Base-by-base conservation (phyloP, 2,113 vertebrate genomes). In the Gavialis gangeticus region DNA sequence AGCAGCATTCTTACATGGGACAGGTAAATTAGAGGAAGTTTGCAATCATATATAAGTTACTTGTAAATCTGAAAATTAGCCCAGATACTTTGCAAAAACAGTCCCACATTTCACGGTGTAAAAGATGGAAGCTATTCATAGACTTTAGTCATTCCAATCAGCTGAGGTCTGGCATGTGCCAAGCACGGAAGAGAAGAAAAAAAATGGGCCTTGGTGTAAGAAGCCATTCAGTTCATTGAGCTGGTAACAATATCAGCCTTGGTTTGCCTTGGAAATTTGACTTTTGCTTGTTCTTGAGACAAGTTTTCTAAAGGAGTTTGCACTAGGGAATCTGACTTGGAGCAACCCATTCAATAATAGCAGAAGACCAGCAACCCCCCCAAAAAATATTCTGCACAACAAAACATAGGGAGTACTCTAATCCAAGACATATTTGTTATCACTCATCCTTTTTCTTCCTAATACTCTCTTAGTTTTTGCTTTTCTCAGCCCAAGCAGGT, bases 1-100 rank as follows among this genome's bases (percentile, higher is more conserved):
- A 84, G 19, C 3, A 3, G 4, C 0, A 9, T 24, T 46, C 67
- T 3, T 75, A 79, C 66, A 71, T 3, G 0, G 0, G 0, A 66
- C 4, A 19, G 89, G 34, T 86, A 18, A 84, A 80, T 21, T n/a
- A 75, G 0, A 34, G 78, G 13, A 91, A 87, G 84, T 71, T 82
- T 62, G 84, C 46, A 85, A 83, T 16, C 60, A 3, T 6, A 5
- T 85, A 91, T 94, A 93, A 92, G 67, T 2, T 63, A 77, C 79
- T 4, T 73, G 82, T 76, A 92, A 93, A 92, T 5, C 56, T 94
- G 57, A 63, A 57, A 37, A 83, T 87, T 78, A 5, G 57, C 73
- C 55, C 4, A 6, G 75, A 76, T 46, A 16, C 79, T 77, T 46
- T 91, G 67, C 57, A 82, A 77, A 12, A 81, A 37, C 14, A 67